phyloP scores from a whole-genome alignment of 2,113 vertebrate species.

The Chauna torquata region DNA sequence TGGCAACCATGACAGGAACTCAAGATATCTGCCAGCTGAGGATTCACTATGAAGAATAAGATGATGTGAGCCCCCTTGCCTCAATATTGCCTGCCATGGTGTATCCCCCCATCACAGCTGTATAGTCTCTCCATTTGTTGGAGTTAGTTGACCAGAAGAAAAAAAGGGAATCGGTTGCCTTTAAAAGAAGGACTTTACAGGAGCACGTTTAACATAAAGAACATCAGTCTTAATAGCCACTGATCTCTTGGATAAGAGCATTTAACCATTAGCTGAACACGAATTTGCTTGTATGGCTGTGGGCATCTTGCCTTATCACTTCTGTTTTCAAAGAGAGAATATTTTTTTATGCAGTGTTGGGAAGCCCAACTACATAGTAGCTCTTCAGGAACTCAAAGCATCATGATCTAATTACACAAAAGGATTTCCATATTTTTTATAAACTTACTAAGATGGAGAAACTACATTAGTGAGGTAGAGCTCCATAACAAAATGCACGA shows the following conservation, averaged over 20 bases:
- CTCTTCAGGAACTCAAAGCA: neutral
- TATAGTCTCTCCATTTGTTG: neutral
- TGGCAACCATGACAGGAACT: neutral
- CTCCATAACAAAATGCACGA: neutral
- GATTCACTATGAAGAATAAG: neutral
- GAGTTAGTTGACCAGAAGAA: neutral
- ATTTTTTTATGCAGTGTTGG: neutral
- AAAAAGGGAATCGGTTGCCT: neutral
- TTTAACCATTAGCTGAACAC: neutral
- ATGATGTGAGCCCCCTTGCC: neutral
- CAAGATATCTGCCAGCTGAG: neutral
- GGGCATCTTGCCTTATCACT: neutral
- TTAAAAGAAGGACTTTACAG: neutral
- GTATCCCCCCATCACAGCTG: neutral
- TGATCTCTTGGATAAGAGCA: neutral
- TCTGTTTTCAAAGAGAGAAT: neutral
- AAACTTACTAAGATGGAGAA: neutral
- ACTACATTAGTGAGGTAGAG: neutral
- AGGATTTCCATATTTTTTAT: neutral
- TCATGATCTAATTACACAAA: neutral
- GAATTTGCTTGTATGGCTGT: neutral
- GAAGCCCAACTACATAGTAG: neutral
- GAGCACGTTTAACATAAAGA: neutral
- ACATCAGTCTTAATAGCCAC: neutral
- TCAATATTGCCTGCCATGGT: neutral